Base-by-base conservation (phyloP, 2,888 invertebrate species). In the Koerneria pararmatus region DNA sequence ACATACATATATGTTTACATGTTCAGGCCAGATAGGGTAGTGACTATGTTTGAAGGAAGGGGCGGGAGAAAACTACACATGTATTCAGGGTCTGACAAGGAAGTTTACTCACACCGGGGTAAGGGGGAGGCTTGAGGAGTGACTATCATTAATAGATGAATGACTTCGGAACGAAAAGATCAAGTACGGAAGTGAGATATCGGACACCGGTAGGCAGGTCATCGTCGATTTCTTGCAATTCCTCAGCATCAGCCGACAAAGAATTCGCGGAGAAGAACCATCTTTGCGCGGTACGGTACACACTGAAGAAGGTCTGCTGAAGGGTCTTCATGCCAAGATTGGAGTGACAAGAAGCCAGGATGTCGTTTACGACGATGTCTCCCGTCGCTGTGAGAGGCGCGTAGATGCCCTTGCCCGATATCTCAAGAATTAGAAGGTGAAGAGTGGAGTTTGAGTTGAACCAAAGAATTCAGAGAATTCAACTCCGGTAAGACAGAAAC, bases 221-320 rank as follows among this genome's bases (percentile, higher is more conserved):
- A 15, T 35, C 29, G 27, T 53, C n/a, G 46, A 46, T 19, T 1
- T 46, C n/a, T 46, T n/a, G n/a, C 46, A 19, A 1, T 46, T 46
- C n/a, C 31, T 69, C 69, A 1, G 68, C 66, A 27, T 69, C 65
- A 3, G 66, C 22, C 1, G 53, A 24, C 49, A 70, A 65, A 3
- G 61, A 61, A 1, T 24, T 11, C 8, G 64, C 54, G 3, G 56
- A 22, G 15, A 54, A 15, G 56, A 31, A 56, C 29, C 34, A 22
- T 22, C 58, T 37, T 15, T 48, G 35, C 6, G 58, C 24, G 58
- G 65, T 34, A 46, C 65, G 71, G 65, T 76, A 73, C n/a, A 73
- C 68, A 4, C 71, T 66, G 72, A 81, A 81, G 74, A 81, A 81
- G 3, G 81, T 78, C 69, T 81, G 81, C 68, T 81, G 81, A 6